Conservation (phyloP, 1,140 invertebrate genomes). For the Teleopsis dalmanni region DNA sequence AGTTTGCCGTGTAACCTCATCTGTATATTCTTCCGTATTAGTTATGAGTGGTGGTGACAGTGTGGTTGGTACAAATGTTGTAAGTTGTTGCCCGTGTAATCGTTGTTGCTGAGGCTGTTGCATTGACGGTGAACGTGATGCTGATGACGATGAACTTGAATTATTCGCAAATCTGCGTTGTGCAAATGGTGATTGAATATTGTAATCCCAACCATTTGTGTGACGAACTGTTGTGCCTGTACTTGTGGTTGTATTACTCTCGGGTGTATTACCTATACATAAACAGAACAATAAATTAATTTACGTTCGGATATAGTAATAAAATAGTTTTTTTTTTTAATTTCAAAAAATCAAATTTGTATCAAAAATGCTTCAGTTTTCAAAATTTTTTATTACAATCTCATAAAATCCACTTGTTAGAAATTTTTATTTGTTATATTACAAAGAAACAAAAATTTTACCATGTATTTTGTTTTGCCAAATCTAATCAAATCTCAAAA, state of each 20-base stretch:
- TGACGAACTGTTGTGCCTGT: constrained; percentile 33
- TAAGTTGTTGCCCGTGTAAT: constrained; percentile 26
- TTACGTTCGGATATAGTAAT: too few species aligned
- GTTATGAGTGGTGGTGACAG: background rate
- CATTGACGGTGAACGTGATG: background rate
- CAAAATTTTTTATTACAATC: background rate
- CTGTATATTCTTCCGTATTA: background rate
- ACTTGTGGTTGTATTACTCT: constrained; percentile 28
- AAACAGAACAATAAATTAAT: too few species aligned
- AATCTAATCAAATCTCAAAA: too few species aligned
- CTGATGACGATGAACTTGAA: constrained; percentile 2
- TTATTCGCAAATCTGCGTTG: constrained; percentile 32
- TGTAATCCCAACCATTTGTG: constrained; percentile 42
- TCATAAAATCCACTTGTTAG: too few species aligned
- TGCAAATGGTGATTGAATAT: constrained; percentile 35
- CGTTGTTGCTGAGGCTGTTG: constrained; percentile 11
- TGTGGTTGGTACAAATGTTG: constrained; percentile 17
- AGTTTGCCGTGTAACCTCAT: constrained; percentile 1
- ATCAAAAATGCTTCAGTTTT: too few species aligned
- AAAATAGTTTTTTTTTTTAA: too few species aligned
- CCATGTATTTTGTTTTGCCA: too few species aligned
- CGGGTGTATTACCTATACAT: constrained; percentile 21
- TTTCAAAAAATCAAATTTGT: too few species aligned
- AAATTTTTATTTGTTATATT: too few species aligned
- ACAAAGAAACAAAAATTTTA: too few species aligned